These are phyloP conservation scores for Chunga burmeisteri DNA, from an alignment of 2,113 vertebrate genomes.

Conservation along the genomic window DNA sequence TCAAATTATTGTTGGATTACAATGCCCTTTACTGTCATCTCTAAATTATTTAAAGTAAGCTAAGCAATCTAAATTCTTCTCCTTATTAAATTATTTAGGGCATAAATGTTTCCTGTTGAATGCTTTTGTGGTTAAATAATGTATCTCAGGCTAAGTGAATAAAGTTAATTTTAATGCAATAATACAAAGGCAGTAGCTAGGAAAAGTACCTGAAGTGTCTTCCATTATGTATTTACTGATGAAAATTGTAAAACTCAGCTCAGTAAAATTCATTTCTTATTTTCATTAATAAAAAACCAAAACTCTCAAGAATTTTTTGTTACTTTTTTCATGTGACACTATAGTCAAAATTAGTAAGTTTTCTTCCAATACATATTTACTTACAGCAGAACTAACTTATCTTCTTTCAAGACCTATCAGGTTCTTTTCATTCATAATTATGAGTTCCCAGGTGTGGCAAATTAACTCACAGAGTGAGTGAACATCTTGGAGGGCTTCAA, in stretches of 20 bases:
- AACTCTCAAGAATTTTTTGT: not conserved
- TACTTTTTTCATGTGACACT: not conserved
- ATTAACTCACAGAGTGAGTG: not conserved
- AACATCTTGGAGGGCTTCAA: not conserved
- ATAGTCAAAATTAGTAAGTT: not conserved
- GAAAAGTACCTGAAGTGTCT: constrained; percentile 7
- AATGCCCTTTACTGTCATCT: not conserved
- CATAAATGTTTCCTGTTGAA: constrained; percentile 63
- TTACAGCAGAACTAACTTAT: not conserved
- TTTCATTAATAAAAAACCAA: not conserved
- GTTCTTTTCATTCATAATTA: constrained; percentile 9
- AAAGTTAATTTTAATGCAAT: constrained; percentile 53
- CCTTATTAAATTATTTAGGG: constrained; percentile 69
- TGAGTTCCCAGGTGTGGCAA: not conserved
- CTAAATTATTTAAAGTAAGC: constrained; percentile 73
- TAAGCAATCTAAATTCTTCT: constrained; percentile 53
- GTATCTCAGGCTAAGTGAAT: constrained; percentile 39
- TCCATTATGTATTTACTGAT: not conserved
- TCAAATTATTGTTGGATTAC: constrained; percentile 1
- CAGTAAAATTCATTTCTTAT: not conserved
- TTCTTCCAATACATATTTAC: not conserved
- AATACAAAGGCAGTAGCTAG: constrained; percentile 5
- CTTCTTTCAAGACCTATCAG: not conserved
- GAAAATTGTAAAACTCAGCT: not conserved
- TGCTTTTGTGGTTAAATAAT: constrained; percentile 54